Evolutionary conservation across 2,113 vertebrate species (phyloP).

Genomic region (Chunga burmeisteri): DNA sequence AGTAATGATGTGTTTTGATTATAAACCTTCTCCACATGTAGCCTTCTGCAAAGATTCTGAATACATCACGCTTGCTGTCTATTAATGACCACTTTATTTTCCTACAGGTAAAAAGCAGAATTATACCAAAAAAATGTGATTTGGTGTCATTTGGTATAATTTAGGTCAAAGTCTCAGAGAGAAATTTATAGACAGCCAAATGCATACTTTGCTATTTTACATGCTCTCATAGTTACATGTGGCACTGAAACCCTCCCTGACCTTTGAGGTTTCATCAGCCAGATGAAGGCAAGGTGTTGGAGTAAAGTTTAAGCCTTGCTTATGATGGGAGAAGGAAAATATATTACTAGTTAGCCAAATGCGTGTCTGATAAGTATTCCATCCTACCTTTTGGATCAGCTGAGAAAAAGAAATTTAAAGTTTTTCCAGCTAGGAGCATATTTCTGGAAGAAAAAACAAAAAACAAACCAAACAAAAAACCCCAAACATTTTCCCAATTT

Average conservation of each 20-base stretch:
- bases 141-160: background rate
- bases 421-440: background rate
- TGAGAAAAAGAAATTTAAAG: background rate
- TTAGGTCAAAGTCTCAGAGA: background rate
- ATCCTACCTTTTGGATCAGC: background rate
- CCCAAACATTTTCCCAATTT: background rate
- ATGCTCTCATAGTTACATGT: background rate
- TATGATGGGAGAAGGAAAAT: background rate
- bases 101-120: background rate
- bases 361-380: background rate
- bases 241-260: background rate
- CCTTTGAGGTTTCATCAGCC: background rate
- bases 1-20: slow-evolving; percentile 44
- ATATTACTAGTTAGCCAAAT: background rate
- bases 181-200: background rate
- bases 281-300: background rate
- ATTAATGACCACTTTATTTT: background rate
- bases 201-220: background rate
- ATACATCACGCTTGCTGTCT: background rate
- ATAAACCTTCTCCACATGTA: slow-evolving; percentile 26
- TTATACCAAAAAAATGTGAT: background rate
- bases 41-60: background rate
- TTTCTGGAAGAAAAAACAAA: background rate
- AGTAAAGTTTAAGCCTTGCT: background rate
- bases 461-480: no score